Evolutionary conservation across 2,888 invertebrate species (phyloP).

Genomic region (Bellardia pandia): DNA sequence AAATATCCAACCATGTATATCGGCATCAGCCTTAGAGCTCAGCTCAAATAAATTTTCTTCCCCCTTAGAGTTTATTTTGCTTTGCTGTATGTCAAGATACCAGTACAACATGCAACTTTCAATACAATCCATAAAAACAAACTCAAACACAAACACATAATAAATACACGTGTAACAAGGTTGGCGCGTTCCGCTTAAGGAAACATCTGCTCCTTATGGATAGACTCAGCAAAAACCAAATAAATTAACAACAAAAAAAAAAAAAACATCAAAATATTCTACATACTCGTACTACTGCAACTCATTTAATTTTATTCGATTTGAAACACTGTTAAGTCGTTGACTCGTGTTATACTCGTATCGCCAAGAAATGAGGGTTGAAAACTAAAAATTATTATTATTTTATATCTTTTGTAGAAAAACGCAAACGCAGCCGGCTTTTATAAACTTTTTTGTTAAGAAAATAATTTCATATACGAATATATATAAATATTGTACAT

Average conservation of each 20-base stretch:
- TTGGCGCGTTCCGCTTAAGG: constrained; percentile 80
- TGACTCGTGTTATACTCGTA: constrained; percentile 72
- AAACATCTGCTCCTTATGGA: constrained; percentile 81
- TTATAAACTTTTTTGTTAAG: constrained; percentile 73
- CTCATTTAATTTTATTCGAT: constrained; percentile 30
- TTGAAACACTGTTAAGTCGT: constrained; percentile 68
- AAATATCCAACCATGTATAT: constrained; percentile 70
- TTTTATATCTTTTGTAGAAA: constrained; percentile 60
- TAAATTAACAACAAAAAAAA: constrained; percentile 39
- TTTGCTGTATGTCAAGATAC: constrained; percentile 54
- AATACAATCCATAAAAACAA: constrained; percentile 36
- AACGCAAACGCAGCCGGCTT: constrained; percentile 76
- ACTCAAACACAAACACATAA: constrained; percentile 30
- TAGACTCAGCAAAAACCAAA: constrained; percentile 25
- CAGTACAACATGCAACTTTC: constrained; percentile 64
- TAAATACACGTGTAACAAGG: constrained; percentile 66
- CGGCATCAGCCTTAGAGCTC: constrained; percentile 64
- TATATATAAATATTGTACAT: constrained; percentile 6
- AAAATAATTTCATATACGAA: constrained; percentile 74
- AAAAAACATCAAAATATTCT: constrained; percentile 50
- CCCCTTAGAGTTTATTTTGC: constrained; percentile 53
- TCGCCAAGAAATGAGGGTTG: constrained; percentile 68
- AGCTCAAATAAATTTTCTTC: constrained; percentile 68
- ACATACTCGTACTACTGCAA: constrained; percentile 35
- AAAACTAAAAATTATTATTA: constrained; percentile 63